A percentile compares a stretch with the other conserved stretches of the same genome.
Conservation (phyloP, 2,888 invertebrate genomes). For the Eristalis intricaria region DNA sequence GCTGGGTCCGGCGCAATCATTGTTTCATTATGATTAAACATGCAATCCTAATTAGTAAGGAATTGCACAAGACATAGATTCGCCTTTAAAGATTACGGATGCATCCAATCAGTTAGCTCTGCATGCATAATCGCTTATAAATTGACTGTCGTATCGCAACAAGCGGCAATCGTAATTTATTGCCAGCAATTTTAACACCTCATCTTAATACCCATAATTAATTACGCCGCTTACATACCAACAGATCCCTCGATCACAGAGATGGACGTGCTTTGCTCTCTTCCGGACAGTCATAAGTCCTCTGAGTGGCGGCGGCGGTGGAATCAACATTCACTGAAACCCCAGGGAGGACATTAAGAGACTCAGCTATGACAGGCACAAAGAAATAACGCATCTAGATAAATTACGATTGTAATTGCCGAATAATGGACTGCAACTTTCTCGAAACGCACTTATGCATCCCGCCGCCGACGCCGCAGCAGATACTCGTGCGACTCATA, state of each 20-base stretch:
- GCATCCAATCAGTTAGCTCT: slow-evolving; percentile 31
- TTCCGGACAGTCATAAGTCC: slow-evolving; percentile 18
- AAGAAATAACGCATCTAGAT: slow-evolving; percentile 51
- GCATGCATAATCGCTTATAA: slow-evolving; percentile 49
- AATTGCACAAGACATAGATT: background rate
- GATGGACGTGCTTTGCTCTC: slow-evolving; percentile 1
- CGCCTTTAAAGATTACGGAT: background rate
- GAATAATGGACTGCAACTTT: slow-evolving; percentile 67
- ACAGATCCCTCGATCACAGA: background rate
- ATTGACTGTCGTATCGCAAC: slow-evolving; percentile 51
- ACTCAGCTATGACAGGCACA: slow-evolving; percentile 27
- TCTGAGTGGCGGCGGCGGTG: background rate
- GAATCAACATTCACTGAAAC: slow-evolving; percentile 15
- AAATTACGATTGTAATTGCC: slow-evolving; percentile 68
- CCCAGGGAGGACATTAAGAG: slow-evolving; percentile 65
- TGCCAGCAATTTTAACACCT: slow-evolving; percentile 45
- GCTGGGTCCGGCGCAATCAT: no score
- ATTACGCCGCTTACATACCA: slow-evolving; percentile 28
- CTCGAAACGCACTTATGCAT: slow-evolving; percentile 62
- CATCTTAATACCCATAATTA: slow-evolving; percentile 54
- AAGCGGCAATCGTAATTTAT: slow-evolving; percentile 39
- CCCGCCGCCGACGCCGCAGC: background rate
- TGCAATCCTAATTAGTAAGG: background rate
- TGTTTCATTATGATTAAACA: no score
- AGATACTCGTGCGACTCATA: background rate